Evolutionary conservation across 2,113 vertebrate species (phyloP), one percentile per base, ranked within the genome.

Genomic region (Centropristis striata): DNA sequence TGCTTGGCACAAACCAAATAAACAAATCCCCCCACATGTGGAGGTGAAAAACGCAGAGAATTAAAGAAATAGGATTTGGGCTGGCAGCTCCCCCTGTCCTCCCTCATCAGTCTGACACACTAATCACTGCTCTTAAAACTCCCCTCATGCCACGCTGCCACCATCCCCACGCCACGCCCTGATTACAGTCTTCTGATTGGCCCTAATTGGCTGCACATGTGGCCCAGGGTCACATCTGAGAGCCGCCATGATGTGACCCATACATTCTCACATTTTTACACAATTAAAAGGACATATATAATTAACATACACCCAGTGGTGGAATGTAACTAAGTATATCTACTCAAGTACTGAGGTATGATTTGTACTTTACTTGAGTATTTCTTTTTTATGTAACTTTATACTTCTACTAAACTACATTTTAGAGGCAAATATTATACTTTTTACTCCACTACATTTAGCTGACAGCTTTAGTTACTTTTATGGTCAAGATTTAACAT

Each of bases 171-270:
- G 67, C 90, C 88, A 84, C 87, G 59, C 86, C 86, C 85, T 90
- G 83, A 94, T 91, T 93, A 94, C 85, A 92, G 90, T 85, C 81
- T 90, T 83, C 84, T 94, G 93, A 95, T 95, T 94, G 92, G 87
- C 80, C 32, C 84, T 94, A 94, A 94, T 92, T 93, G 81, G 77
- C 90, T 87, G 72, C 95, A 95, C 89, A 93, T 95, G 94, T 93
- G 74, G 74, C 70, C 80, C 85, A 72, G 76, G 80, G 81, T 86
- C 87, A 86, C 84, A 78, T 84, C 71, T 67, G 69, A 72, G 37
- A 81, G 81, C 76, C 39, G 64, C 73, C 8, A 42, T 15, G 57
- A 75, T 64, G 58, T 28, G 49, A 76, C 71, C 61, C 54, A 76
- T 37, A 59, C 59, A 37, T 23, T 16, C 18, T 71, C 50, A 70